Conservation (phyloP, 2,797 vertebrate species). For the Varecia variegata region DNA sequence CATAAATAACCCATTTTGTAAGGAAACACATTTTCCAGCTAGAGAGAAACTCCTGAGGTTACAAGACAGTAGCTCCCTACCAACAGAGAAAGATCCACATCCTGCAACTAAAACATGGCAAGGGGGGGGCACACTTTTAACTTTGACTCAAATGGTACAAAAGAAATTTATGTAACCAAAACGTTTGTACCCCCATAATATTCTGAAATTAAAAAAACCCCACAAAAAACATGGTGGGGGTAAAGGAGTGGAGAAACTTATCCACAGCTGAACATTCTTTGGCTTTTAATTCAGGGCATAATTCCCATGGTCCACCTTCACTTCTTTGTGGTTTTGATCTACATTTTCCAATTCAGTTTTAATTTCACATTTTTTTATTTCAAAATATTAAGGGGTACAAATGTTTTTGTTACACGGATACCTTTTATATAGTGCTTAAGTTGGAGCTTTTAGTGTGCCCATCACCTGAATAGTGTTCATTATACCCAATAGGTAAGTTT, state of each 20-base stretch:
- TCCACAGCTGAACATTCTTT: background rate
- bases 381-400: background rate
- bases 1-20: constrained; percentile 93
- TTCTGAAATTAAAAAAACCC: no score
- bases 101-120: background rate
- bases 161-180: no score
- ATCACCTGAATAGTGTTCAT: background rate
- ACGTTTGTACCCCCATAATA: no score
- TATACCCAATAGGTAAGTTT: background rate
- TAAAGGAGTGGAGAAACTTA: background rate
- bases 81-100: background rate
- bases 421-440: background rate
- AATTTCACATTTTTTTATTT: background rate
- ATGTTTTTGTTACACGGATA: background rate
- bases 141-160: no score
- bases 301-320: background rate
- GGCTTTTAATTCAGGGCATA: background rate
- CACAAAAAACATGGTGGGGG: no score
- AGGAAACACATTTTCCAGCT: constrained; percentile 92
- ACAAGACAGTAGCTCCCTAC: constrained; percentile 87
- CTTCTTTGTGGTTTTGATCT: background rate
- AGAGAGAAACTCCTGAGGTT: constrained; percentile 91
- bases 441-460: background rate
- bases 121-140: no score
- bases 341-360: background rate